Evolutionary conservation across 2,888 invertebrate genomes (phyloP), one percentile per base, ranked within the genome.

Genomic region (Cerastis rubricosa): DNA sequence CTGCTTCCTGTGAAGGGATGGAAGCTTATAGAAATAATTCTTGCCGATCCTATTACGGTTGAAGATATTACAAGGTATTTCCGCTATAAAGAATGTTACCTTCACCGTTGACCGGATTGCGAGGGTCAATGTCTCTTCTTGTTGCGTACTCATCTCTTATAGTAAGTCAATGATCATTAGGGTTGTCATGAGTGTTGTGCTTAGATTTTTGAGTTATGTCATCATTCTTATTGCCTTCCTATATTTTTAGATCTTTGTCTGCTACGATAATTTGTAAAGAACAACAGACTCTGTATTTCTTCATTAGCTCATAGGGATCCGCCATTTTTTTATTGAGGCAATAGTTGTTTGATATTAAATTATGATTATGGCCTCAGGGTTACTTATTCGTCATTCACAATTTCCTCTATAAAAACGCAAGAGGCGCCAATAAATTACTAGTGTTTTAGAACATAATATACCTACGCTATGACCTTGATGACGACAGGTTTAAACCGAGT

Each of bases 381-480:
- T 68, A 71, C 12, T 2, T 61, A 74, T 75, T 71, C 57, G 72
- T 71, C 61, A 84, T 71, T 86, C 51, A 83, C 68, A 54, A 71
- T 83, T 75, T 84, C 78, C 86, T 79, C 25, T 0, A 86, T 83
- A 84, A 79, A 79, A 86, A 83, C 63, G 11, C 43, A 64, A 80
- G 74, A 80, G 84, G 84, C 86, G 84, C 84, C 86, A 66, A 79
- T 83, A 86, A 68, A 75, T 59, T 14, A 54, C 29, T 79, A 47
- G 72, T 65, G 63, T 79, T 80, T 68, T 69, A 77, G 69, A 69
- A 76, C 70, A 75, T 70, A 72, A 40, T 68, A 79, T 75, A 51
- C 86, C 84, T 84, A 84, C 83, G 86, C 65, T 1, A 66, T 72
- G 61, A 80, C 86, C 84, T 84, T 84, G 84, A 86, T 83, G 86